phyloP scores from a whole-genome alignment of 2,113 vertebrate species.

The Bolborhynchus lineola region DNA sequence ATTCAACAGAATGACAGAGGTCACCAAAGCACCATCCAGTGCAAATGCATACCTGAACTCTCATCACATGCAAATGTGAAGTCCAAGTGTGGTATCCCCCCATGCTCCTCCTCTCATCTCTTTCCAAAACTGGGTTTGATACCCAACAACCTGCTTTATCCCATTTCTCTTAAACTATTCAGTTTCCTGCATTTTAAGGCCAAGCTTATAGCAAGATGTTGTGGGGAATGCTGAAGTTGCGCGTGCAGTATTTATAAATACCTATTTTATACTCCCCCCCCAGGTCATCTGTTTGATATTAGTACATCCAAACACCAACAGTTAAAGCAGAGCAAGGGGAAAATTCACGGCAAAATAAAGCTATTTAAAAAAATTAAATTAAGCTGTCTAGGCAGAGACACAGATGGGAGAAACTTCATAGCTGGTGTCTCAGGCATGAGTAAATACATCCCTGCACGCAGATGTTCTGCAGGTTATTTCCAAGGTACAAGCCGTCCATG shows the following conservation, averaged over 20 bases:
- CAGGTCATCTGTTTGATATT: not conserved
- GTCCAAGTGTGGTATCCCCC: not conserved
- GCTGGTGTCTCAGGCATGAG: not conserved
- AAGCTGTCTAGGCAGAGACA: not conserved
- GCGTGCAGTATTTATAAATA: not conserved
- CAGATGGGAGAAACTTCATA: conserved; percentile 27
- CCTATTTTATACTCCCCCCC: not conserved
- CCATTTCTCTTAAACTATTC: not conserved
- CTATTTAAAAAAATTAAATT: not conserved
- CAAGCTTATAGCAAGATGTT: not conserved
- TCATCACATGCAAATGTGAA: not conserved
- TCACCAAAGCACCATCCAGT: not conserved
- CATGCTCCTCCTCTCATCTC: fast-evolving
- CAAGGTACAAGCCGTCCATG: not conserved
- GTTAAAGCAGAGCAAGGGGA: not conserved
- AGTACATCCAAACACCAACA: not conserved
- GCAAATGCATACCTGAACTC: not conserved
- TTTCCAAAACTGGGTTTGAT: not conserved
- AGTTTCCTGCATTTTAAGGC: not conserved
- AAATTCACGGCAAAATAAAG: not conserved
- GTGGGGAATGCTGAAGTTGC: not conserved
- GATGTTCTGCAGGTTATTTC: conserved; percentile 12
- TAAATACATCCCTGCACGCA: not conserved
- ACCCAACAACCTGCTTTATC: not conserved
- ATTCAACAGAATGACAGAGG: not conserved